Evolutionary conservation across 2,888 invertebrate species (phyloP).

Genomic region (Caenorhabditis virilis): DNA sequence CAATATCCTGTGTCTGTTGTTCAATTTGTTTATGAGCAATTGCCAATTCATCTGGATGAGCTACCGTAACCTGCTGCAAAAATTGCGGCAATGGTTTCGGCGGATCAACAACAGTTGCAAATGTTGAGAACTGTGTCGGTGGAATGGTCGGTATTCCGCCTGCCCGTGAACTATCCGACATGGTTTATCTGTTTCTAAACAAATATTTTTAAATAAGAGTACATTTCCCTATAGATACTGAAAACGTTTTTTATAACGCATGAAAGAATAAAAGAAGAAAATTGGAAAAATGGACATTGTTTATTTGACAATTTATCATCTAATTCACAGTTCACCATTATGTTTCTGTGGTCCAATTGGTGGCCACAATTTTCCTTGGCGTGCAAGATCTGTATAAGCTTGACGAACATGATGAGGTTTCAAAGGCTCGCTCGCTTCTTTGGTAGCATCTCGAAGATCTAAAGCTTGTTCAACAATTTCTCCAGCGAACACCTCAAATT

Average conservation of each 20-base stretch:
- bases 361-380: conserved; percentile 61
- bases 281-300: background rate
- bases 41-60: conserved; percentile 29
- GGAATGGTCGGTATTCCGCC: conserved; percentile 32
- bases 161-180: no score
- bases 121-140: conserved; percentile 40
- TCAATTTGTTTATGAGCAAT: no score
- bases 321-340: background rate
- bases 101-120: conserved; percentile 40
- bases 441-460: conserved; percentile 31
- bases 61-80: conserved; percentile 14
- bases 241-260: conserved; percentile 18
- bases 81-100: conserved; percentile 30
- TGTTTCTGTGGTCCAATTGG: conserved; percentile 33
- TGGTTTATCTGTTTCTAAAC: no score
- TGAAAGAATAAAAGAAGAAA: background rate
- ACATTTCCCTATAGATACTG: no score
- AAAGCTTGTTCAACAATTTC: conserved; percentile 93
- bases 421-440: conserved; percentile 30
- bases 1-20: no score
- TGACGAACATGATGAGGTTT: conserved; percentile 50
- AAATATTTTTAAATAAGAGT: no score
- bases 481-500: conserved; percentile 84
- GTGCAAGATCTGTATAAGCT: conserved; percentile 53
- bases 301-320: background rate